These are phyloP conservation scores for Hypotaenidia okinawae DNA, from an alignment of 2,797 vertebrate species.

Conservation along the genomic window DNA sequence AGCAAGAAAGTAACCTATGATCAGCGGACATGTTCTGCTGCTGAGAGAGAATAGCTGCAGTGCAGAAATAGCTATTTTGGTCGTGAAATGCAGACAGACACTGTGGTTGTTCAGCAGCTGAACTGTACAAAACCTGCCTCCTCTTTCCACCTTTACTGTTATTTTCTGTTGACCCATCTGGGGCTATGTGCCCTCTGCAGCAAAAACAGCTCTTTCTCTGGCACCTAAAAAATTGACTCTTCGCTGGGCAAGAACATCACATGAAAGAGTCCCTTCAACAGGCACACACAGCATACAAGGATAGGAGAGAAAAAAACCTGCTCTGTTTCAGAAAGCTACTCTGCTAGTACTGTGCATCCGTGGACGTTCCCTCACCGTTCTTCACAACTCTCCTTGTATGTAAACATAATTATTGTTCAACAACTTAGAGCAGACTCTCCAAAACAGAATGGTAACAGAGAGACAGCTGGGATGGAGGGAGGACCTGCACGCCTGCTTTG, in stretches of 20 bases:
- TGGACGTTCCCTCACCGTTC: background rate
- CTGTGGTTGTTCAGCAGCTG: background rate
- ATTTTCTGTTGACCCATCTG: background rate
- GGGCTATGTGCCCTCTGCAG: background rate
- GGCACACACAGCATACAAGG: background rate
- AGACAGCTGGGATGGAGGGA: background rate
- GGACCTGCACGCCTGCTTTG: background rate
- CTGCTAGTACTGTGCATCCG: background rate
- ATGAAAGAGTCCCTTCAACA: background rate
- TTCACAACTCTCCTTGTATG: background rate
- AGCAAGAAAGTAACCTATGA: background rate
- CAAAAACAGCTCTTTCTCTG: background rate
- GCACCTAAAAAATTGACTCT: background rate
- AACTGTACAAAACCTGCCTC: background rate
- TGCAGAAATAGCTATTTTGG: background rate
- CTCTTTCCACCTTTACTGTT: background rate
- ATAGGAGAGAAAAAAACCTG: background rate
- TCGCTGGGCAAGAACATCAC: background rate
- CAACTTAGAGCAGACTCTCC: background rate
- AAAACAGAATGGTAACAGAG: background rate
- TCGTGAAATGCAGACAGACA: background rate
- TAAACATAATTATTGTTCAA: background rate
- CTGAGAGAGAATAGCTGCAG: background rate
- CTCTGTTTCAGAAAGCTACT: background rate
- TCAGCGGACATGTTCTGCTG: background rate